These are phyloP conservation scores for Drosophila suzukii DNA, from an alignment of 1,140 invertebrate species.

Conservation along the genomic window DNA sequence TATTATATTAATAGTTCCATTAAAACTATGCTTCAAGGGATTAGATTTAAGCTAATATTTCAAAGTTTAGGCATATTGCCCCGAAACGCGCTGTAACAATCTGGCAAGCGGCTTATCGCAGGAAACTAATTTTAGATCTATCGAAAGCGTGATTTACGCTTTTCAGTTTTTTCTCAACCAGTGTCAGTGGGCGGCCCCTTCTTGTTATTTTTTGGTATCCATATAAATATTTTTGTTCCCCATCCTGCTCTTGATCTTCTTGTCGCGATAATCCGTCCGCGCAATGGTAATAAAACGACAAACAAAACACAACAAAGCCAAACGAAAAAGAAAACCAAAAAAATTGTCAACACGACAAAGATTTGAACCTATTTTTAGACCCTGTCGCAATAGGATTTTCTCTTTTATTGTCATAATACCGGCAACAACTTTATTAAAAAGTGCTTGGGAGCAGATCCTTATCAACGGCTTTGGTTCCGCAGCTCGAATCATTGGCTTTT, in stretches of 20 bases:
- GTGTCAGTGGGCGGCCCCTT: constrained; percentile 62
- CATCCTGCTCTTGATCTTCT: constrained; percentile 72
- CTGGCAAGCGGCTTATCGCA: constrained; percentile 55
- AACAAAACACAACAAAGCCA: constrained; percentile 21
- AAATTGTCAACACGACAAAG: constrained; percentile 72
- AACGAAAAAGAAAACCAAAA: constrained; percentile 27
- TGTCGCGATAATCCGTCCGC: constrained; percentile 75
- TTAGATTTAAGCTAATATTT: too few relatives aligned
- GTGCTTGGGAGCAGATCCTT: constrained; percentile 48
- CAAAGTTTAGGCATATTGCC: neutral
- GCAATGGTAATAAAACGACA: constrained; percentile 74
- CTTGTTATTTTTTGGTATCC: constrained; percentile 53
- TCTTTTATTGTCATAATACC: constrained; percentile 40
- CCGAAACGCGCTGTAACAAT: constrained; percentile 20
- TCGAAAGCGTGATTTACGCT: constrained; percentile 80
- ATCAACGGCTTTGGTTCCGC: constrained; percentile 43
- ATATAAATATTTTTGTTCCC: constrained; percentile 64
- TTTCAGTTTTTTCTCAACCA: constrained; percentile 44
- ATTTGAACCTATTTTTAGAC: constrained; percentile 80
- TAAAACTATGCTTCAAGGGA: too few relatives aligned
- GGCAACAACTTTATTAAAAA: constrained; percentile 75
- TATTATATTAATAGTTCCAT: too few relatives aligned
- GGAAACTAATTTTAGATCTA: constrained; percentile 74
- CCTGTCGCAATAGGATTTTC: constrained; percentile 70
- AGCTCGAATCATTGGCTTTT: constrained; percentile 20